Evolutionary conservation across 2,888 invertebrate species (phyloP), one percentile per base, ranked within the genome.

Genomic region (Dastarcus helophoroides): DNA sequence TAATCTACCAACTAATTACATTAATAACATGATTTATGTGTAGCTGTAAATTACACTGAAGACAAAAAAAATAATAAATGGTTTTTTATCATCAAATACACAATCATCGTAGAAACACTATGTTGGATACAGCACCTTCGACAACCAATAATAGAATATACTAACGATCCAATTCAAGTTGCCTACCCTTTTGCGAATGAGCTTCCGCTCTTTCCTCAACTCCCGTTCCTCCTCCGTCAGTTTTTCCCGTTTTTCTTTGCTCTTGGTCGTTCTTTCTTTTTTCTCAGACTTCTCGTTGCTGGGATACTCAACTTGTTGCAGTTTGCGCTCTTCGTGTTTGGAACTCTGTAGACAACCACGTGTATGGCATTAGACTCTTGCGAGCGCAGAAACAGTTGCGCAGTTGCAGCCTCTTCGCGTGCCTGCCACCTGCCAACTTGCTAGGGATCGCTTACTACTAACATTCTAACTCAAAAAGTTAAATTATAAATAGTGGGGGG

Each of bases 171-270:
- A n/a, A n/a, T n/a, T n/a, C n/a, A n/a, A n/a, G n/a, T n/a, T 26
- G 30, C 69, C 64, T 64, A 81, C 81, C 65, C 85, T 69, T 59
- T 85, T 85, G 14, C 84, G 69, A 31, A 77, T 80, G 52, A 82
- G 64, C 65, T 84, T 85, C 53, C 83, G 73, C 60, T 85, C 85
- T 63, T 80, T 81, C 43, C 83, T 72, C 7, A 74, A 60, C 59
- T 85, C 85, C 51, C 83, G 76, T 50, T 83, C 83, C 56, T 84
- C 83, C 38, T 83, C 82, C 29, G 73, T 77, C 28, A 79, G 64
- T 64, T 78, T 67, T 56, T 72, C 64, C 59, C 76, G 45, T 46
- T 71, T 69, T 38, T 70, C 71, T 54, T 71, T 72, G 33, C 56
- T 47, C 48, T 66, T 68, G 3, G 60, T 48, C 12, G 61, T 53